Conservation (phyloP, 2,888 invertebrate species). For the Agelastica alni region DNA sequence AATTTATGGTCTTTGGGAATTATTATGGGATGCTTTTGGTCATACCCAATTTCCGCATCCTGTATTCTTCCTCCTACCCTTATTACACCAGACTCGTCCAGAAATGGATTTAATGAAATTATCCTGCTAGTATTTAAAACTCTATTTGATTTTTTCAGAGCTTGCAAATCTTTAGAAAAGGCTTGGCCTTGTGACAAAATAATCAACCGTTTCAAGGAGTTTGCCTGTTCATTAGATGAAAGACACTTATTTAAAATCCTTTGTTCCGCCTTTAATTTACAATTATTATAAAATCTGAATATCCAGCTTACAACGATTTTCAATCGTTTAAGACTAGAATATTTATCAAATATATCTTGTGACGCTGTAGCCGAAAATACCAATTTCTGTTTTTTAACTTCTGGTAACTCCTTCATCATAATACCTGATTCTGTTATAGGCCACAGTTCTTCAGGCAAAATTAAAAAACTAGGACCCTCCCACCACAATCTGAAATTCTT, state of each 20-base stretch:
- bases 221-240: not conserved
- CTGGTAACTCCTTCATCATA: not conserved
- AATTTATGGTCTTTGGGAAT: constrained; percentile 4
- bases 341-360: constrained; percentile 1
- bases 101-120: constrained; percentile 9
- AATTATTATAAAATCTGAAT: constrained; percentile 10
- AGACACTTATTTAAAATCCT: not conserved
- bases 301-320: constrained; percentile 7
- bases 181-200: not conserved
- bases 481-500: constrained; percentile 2
- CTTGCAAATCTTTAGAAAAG: not conserved
- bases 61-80: constrained; percentile 12
- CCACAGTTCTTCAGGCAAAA: not conserved
- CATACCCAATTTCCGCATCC: no score
- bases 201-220: not conserved
- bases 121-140: constrained; percentile 5
- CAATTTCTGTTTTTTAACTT: not conserved
- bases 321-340: constrained; percentile 2
- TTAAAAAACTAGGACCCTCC: constrained; percentile 5
- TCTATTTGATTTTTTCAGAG: not conserved
- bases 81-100: constrained; percentile 11
- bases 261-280: not conserved
- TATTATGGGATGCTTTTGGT: no score
- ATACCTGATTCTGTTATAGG: not conserved
- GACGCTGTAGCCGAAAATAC: not conserved